Percentiles rank a stretch among this genome's conserved stretches.
These are phyloP conservation scores for Onychomys arenicola DNA, from an alignment of 2,797 vertebrate species.

Conservation along the genomic window DNA sequence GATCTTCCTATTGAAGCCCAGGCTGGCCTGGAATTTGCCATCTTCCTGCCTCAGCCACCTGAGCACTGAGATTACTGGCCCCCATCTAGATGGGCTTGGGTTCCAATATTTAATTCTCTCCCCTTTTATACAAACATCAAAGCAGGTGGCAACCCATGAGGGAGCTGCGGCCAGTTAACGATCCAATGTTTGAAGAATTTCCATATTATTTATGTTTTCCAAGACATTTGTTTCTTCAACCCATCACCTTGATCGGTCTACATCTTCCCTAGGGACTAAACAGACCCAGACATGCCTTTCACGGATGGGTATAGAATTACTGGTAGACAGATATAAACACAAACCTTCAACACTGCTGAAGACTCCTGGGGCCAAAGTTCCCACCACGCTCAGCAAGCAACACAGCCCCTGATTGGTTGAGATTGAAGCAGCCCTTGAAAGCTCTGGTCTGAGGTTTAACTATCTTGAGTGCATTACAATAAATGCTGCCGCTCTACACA, in stretches of 20 bases:
- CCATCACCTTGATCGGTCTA: not conserved
- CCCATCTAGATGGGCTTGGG: not conserved
- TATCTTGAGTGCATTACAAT: not conserved
- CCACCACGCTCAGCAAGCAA: not conserved
- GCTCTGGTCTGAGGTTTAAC: slow-evolving; percentile 35
- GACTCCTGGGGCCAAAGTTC: not conserved
- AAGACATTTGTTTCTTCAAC: slow-evolving; percentile 1
- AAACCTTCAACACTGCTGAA: not conserved
- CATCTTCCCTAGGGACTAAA: slow-evolving; percentile 17
- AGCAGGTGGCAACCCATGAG: not conserved
- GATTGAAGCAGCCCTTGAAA: not conserved
- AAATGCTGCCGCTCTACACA: not conserved
- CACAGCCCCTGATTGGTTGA: not conserved
- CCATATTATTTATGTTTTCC: not conserved
- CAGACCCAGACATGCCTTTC: not conserved
- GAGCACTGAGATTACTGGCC: not conserved
- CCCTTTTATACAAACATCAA: not conserved
- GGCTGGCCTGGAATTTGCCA: not conserved
- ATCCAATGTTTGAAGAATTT: slow-evolving; percentile 10
- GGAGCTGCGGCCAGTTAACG: not conserved
- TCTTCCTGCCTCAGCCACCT: not conserved
- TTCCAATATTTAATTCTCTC: not conserved
- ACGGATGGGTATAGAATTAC: not conserved
- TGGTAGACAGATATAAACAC: fast-evolving
- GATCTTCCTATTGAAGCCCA: not conserved